Percentiles rank a stretch among this genome's conserved stretches.
Evolutionary conservation across 2,888 invertebrate genomes (phyloP).

Genomic region (Odontothrips loti): DNA sequence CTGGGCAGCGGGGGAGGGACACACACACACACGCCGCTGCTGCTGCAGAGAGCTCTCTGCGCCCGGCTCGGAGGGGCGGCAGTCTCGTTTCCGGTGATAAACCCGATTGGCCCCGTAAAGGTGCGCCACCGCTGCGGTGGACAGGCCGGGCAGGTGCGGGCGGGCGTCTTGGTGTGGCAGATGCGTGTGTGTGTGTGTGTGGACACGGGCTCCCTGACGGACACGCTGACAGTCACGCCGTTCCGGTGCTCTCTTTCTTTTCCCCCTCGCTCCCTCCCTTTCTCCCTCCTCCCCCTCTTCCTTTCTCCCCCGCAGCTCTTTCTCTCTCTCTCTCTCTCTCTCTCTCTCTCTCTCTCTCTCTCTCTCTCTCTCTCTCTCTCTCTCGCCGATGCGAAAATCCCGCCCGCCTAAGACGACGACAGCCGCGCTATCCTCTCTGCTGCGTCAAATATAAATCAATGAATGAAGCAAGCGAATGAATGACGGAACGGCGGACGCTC

Average conservation of each 20-base stretch:
- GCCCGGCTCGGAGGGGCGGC: not conserved
- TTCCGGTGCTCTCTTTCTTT: not conserved
- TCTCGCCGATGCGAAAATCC: no score
- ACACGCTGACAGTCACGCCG: slow-evolving; percentile 1
- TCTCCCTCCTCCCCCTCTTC: not conserved
- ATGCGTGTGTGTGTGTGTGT: not conserved
- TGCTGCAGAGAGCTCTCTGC: no score
- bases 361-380: no score
- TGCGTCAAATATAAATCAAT: not conserved
- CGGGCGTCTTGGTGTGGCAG: not conserved
- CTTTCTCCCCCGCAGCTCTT: not conserved
- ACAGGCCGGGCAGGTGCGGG: not conserved
- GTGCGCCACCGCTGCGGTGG: not conserved
- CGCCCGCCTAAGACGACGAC: no score
- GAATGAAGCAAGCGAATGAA: not conserved
- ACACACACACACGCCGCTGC: no score
- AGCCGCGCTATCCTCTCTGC: no score
- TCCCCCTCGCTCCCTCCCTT: not conserved
- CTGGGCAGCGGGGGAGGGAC: not conserved
- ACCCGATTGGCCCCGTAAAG: not conserved
- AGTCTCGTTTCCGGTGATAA: slow-evolving; percentile 15
- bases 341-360: not conserved
- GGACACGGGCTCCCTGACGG: not conserved
- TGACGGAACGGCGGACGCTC: no score
- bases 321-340: slow-evolving; percentile 10